Evolutionary conservation across 2,113 vertebrate genomes (phyloP).

Genomic region (Anthoscopus minutus): DNA sequence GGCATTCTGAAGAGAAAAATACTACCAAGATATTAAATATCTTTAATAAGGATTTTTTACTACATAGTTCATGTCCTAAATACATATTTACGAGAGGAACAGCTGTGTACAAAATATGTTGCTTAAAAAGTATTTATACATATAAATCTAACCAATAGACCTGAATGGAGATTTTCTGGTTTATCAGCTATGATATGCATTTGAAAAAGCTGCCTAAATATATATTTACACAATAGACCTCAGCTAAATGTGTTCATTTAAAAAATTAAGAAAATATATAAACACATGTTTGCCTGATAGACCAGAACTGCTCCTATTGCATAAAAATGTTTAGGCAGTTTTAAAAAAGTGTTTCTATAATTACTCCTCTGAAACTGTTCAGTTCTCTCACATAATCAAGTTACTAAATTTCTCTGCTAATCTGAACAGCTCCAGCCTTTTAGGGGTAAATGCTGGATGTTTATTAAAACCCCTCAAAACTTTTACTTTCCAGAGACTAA

Average conservation of each 20-base stretch:
- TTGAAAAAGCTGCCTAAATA: conserved; percentile 70
- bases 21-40: conserved; percentile 60
- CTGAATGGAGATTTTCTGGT: conserved; percentile 65
- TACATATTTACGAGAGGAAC: conserved; percentile 67
- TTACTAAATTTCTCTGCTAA: conserved; percentile 3
- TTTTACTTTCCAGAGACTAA: conserved; percentile 46
- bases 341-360: conserved; percentile 46
- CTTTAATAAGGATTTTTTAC: conserved; percentile 66
- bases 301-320: conserved; percentile 55
- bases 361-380: conserved; percentile 39
- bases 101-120: conserved; percentile 66
- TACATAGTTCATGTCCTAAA: conserved; percentile 64
- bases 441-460: neutral
- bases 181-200: conserved; percentile 68
- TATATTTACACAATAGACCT: conserved; percentile 71
- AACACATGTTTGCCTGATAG: conserved; percentile 59
- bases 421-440: conserved; percentile 9
- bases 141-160: conserved; percentile 67
- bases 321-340: conserved; percentile 63
- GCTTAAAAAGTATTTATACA: conserved; percentile 72
- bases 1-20: conserved; percentile 58
- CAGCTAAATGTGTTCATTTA: conserved; percentile 68
- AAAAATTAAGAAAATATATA: conserved; percentile 68
- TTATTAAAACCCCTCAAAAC: conserved; percentile 40
- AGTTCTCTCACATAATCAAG: neutral